phyloP scores from a whole-genome alignment of 2,113 vertebrate genomes.

The Sturnus vulgaris region DNA sequence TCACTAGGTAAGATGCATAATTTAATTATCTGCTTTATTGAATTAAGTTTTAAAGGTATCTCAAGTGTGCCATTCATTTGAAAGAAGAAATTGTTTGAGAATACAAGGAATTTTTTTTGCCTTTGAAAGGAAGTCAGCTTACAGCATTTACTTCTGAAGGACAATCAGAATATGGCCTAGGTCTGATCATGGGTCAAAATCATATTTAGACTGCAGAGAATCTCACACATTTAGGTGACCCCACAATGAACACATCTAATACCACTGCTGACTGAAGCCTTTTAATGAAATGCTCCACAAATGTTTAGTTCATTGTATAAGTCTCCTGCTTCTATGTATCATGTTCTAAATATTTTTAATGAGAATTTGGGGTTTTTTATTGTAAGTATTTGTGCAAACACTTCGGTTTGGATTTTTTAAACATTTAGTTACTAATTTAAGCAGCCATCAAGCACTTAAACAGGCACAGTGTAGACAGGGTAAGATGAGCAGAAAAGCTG shows the following conservation, averaged over 20 bases:
- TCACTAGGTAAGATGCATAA: not conserved
- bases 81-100: not conserved
- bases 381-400: not conserved
- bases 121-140: not conserved
- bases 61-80: not conserved
- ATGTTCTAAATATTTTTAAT: not conserved
- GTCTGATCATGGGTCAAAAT: not conserved
- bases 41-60: not conserved
- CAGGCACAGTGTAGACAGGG: not conserved
- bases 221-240: not conserved
- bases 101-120: not conserved
- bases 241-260: not conserved
- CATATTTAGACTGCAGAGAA: not conserved
- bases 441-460: not conserved
- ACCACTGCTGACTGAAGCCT: not conserved
- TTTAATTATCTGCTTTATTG: not conserved
- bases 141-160: not conserved
- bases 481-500: not conserved
- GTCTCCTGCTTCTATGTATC: not conserved
- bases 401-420: not conserved
- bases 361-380: not conserved
- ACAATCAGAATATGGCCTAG: not conserved
- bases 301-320: not conserved
- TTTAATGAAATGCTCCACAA: not conserved
- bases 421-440: not conserved